Percentiles rank a stretch among this genome's conserved stretches.
phyloP scores from a whole-genome alignment of 1,140 invertebrate species.

The Diachasma alloeum region DNA sequence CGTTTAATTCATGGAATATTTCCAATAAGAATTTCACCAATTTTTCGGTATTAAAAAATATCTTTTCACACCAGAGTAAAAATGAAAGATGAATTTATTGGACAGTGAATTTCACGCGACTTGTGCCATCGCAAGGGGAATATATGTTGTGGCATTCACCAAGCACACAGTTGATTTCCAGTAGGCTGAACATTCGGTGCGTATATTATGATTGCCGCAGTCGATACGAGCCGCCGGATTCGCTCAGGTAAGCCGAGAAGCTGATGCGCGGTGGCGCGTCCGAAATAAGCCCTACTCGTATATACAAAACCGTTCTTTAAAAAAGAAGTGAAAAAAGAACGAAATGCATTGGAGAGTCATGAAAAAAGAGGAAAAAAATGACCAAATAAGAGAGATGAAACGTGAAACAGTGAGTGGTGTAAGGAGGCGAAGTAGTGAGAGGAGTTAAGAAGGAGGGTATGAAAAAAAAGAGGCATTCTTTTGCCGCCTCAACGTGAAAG shows the following conservation, averaged over 20 bases:
- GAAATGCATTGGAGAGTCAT: neutral
- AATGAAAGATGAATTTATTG: neutral
- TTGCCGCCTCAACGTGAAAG: constrained; percentile 25
- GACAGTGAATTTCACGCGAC: neutral
- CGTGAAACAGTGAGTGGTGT: neutral
- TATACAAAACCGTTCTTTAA: constrained; percentile 19
- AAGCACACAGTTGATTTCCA: constrained; percentile 47
- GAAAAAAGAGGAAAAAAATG: constrained; percentile 12
- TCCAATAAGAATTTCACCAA: too few relatives aligned
- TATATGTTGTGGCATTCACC: neutral
- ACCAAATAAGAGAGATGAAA: constrained; percentile 39
- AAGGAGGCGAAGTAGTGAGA: neutral
- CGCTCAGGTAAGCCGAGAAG: constrained; percentile 40
- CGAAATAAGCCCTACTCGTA: constrained; percentile 24
- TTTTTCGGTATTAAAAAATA: neutral
- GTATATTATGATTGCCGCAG: constrained; percentile 54
- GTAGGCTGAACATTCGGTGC: constrained; percentile 51
- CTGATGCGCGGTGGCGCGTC: constrained; percentile 46
- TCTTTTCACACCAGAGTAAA: neutral
- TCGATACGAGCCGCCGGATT: constrained; percentile 52
- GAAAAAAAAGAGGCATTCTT: constrained; percentile 26
- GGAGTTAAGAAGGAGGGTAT: constrained; percentile 4
- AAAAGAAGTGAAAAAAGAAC: neutral
- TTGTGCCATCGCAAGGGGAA: neutral
- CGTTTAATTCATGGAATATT: too few relatives aligned